Evolutionary conservation across 64 coral and sea anemone genomes (phyloP).

Genomic region (Stichodactyla mertensii): DNA sequence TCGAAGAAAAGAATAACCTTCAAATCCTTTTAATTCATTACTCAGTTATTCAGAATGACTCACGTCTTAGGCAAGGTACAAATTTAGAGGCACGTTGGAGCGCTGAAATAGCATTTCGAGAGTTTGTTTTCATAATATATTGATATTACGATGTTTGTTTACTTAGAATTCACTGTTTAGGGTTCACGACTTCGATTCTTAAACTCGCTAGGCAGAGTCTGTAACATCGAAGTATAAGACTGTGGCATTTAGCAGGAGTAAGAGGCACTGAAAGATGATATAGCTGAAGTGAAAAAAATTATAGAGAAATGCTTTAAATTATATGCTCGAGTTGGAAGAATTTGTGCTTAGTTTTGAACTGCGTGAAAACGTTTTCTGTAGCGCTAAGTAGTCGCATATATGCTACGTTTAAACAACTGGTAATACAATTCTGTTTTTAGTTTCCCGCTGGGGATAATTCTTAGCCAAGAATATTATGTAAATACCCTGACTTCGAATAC

Average conservation of each 20-base stretch:
- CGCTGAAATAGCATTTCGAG: not conserved
- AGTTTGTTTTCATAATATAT: not conserved
- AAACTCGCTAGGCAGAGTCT: not conserved
- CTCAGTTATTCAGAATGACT: not conserved
- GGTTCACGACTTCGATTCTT: not conserved
- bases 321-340: not conserved
- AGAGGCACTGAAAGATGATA: too few relatives aligned
- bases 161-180: not conserved
- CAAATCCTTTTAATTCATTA: not conserved
- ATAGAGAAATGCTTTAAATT: not conserved
- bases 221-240: too few relatives aligned
- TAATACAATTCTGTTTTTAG: not conserved
- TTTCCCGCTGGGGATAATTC: not conserved
- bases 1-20: not conserved
- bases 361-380: not conserved
- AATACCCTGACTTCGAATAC: not conserved
- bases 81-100: not conserved
- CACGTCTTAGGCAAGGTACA: not conserved
- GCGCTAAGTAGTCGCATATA: not conserved
- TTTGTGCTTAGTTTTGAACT: not conserved
- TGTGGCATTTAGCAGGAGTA: too few relatives aligned
- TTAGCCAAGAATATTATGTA: not conserved
- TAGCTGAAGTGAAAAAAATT: not conserved
- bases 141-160: slow-evolving; percentile 7
- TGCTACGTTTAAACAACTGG: not conserved